Evolutionary conservation across 1,140 invertebrate genomes (phyloP).

Genomic region (Ptiloglossa arizonensis): DNA sequence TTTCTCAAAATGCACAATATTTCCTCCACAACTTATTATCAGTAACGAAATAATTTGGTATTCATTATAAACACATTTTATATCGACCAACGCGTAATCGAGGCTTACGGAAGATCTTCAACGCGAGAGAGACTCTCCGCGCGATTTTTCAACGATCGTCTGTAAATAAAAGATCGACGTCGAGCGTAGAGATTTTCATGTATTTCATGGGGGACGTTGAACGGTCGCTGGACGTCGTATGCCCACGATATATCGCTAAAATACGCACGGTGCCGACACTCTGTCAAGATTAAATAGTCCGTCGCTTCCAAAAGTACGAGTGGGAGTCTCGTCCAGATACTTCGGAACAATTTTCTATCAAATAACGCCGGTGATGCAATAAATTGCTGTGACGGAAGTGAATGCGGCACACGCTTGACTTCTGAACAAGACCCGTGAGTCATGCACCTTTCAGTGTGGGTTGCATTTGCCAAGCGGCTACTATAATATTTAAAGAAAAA

Average conservation of each 20-base stretch:
- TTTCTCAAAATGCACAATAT: no score
- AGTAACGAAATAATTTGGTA: no score
- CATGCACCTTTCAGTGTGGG: conserved; percentile 37
- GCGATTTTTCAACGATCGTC: no score
- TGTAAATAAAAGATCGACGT: no score
- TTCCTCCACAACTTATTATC: no score
- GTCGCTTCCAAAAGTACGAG: conserved; percentile 6
- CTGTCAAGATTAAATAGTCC: neutral
- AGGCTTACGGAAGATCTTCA: no score
- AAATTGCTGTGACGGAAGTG: conserved; percentile 51
- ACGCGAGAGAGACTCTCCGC: no score
- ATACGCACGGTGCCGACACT: no score
- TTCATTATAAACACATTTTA: no score
- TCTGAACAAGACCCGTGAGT: conserved; percentile 46
- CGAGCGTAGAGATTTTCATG: no score
- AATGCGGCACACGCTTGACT: conserved; percentile 36
- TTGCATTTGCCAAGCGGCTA: conserved; percentile 5
- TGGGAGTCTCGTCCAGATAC: conserved; percentile 23
- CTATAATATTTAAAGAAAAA: neutral
- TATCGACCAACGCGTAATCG: no score
- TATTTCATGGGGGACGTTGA: neutral
- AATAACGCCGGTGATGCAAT: conserved; percentile 44
- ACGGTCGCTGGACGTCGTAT: neutral
- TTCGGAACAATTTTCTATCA: conserved; percentile 45
- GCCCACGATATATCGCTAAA: neutral